phyloP scores from a whole-genome alignment of 1,140 invertebrate species.

The Drosophila ercepeae region DNA sequence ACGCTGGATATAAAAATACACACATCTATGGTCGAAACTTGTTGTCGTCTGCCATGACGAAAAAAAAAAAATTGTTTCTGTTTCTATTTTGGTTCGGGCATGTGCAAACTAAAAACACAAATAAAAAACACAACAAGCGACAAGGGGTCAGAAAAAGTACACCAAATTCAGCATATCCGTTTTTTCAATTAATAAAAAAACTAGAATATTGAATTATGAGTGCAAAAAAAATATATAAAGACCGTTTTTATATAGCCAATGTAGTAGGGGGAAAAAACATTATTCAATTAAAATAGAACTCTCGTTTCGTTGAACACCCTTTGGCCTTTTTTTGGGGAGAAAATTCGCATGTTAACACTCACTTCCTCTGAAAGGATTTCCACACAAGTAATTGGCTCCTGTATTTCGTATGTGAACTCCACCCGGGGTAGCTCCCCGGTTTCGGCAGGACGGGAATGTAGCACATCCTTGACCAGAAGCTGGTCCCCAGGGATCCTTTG shows the following conservation, averaged over 20 bases:
- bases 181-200: constrained; percentile 18
- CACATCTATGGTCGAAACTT: constrained; percentile 48
- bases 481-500: constrained; percentile 55
- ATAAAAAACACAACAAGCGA: constrained; percentile 1
- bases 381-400: constrained; percentile 70
- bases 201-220: constrained; percentile 9
- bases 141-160: constrained; percentile 32
- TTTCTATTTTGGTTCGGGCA: constrained; percentile 46
- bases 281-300: background rate
- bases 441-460: constrained; percentile 49
- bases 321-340: background rate
- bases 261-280: background rate
- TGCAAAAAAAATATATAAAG: constrained; percentile 7
- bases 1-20: constrained; percentile 65
- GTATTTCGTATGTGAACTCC: constrained; percentile 64
- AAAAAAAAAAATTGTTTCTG: constrained; percentile 57
- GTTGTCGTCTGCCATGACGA: constrained; percentile 49
- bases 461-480: constrained; percentile 70
- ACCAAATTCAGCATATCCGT: constrained; percentile 57
- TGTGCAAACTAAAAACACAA: constrained; percentile 54
- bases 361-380: constrained; percentile 72
- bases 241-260: background rate
- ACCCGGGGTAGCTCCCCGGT: constrained; percentile 50
- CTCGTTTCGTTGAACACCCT: background rate
- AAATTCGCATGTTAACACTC: constrained; percentile 44